phyloP scores from a whole-genome alignment of 2,797 vertebrate genomes.

The Catostomus latipinnis region DNA sequence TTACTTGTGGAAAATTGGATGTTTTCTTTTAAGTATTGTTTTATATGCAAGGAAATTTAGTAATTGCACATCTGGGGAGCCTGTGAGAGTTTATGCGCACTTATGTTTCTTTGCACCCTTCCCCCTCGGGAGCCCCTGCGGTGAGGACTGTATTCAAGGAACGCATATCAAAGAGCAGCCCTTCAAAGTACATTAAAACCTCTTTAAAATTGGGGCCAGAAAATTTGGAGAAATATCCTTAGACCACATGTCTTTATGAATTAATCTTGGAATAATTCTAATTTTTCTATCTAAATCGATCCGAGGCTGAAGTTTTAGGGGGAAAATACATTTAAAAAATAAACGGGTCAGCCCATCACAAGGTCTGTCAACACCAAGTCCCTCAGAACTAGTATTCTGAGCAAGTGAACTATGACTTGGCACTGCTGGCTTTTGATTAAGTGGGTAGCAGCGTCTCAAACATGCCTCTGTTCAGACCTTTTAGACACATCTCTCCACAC shows the following conservation, averaged over 20 bases:
- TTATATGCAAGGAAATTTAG: conserved; percentile 63
- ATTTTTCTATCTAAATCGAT: conserved; percentile 39
- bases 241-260: conserved; percentile 43
- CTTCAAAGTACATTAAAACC: conserved; percentile 47
- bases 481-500: conserved; percentile 54
- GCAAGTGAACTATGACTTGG: conserved; percentile 47
- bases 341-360: background rate
- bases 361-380: background rate
- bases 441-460: conserved; percentile 56
- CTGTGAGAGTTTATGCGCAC: background rate
- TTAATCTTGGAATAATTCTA: conserved; percentile 32
- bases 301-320: conserved; percentile 16
- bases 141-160: conserved; percentile 51
- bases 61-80: conserved; percentile 51
- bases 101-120: conserved; percentile 48
- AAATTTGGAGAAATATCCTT: conserved; percentile 33
- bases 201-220: conserved; percentile 38
- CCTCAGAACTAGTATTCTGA: conserved; percentile 16
- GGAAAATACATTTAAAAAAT: background rate
- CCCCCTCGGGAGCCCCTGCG: conserved; percentile 52
- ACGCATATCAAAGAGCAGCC: conserved; percentile 48
- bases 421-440: conserved; percentile 58
- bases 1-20: too few species aligned
- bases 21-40: background rate
- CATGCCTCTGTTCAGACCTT: conserved; percentile 55